Evolutionary conservation across 2,797 vertebrate species (phyloP).

Genomic region (Cuniculus paca): DNA sequence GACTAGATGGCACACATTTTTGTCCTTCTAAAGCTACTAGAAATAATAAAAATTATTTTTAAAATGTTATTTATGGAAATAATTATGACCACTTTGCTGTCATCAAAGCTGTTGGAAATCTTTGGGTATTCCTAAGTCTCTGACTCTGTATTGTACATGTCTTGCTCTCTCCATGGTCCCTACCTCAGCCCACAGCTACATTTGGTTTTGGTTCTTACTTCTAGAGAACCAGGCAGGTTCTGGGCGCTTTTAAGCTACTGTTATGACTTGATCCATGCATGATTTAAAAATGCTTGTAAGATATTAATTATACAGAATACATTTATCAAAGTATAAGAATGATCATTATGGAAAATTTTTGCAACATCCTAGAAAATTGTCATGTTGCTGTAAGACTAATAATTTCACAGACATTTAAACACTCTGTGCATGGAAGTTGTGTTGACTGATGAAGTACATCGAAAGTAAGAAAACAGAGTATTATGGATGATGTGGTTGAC

Average conservation of each 20-base stretch:
- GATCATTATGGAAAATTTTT: background rate
- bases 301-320: background rate
- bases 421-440: background rate
- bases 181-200: background rate
- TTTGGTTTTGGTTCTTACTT: background rate
- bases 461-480: background rate
- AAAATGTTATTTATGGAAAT: background rate
- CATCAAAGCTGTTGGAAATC: background rate
- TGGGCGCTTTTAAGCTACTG: background rate
- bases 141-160: background rate
- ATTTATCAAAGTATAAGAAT: background rate
- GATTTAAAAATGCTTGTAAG: background rate
- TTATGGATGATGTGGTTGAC: background rate
- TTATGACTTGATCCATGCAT: background rate
- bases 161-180: background rate
- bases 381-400: background rate
- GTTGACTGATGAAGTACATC: background rate
- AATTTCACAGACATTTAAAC: background rate
- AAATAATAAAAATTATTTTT: background rate
- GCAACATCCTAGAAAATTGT: background rate
- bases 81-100: background rate
- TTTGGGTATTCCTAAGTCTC: background rate
- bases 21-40: background rate
- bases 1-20: background rate
- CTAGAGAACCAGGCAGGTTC: background rate